Percentiles rank a stretch among this genome's conserved stretches.
Evolutionary conservation across 1,140 invertebrate genomes (phyloP).

Genomic region (Nephotettix cincticeps): DNA sequence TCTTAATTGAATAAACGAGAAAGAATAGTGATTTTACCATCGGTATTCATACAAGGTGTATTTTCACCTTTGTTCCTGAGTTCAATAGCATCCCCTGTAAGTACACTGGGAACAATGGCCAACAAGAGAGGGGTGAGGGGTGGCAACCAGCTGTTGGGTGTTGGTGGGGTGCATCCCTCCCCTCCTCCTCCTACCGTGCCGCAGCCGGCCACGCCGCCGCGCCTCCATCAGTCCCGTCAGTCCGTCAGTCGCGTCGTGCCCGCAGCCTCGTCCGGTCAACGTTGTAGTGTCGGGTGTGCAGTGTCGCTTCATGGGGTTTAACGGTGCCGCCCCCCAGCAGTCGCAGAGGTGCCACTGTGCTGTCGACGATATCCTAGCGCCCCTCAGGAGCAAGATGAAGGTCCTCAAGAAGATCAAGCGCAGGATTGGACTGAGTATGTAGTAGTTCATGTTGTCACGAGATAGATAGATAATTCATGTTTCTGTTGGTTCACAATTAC

Average conservation of each 20-base stretch:
- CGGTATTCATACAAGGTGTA: too few species aligned
- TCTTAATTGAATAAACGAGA: too few species aligned
- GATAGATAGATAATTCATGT: too few species aligned
- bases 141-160: background rate
- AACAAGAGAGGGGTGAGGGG: background rate
- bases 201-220: background rate
- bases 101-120: background rate
- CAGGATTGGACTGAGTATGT: slow-evolving; percentile 57
- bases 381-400: slow-evolving; percentile 56
- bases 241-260: background rate
- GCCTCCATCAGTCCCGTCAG: background rate
- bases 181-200: background rate
- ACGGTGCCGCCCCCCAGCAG: background rate
- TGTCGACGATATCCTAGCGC: slow-evolving; percentile 49
- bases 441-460: background rate
- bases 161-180: background rate
- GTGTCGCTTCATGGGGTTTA: slow-evolving; percentile 27
- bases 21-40: too few species aligned
- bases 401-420: slow-evolving; percentile 58
- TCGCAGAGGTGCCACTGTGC: slow-evolving; percentile 3
- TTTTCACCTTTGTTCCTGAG: too few species aligned
- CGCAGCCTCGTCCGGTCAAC: too few species aligned
- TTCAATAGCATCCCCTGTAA: too few species aligned
- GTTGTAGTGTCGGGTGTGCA: slow-evolving; percentile 17
- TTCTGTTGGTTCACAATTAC: too few species aligned